These are phyloP conservation scores for Condylostylus longicornis DNA, from an alignment of 1,140 invertebrate genomes.

Conservation along the genomic window DNA sequence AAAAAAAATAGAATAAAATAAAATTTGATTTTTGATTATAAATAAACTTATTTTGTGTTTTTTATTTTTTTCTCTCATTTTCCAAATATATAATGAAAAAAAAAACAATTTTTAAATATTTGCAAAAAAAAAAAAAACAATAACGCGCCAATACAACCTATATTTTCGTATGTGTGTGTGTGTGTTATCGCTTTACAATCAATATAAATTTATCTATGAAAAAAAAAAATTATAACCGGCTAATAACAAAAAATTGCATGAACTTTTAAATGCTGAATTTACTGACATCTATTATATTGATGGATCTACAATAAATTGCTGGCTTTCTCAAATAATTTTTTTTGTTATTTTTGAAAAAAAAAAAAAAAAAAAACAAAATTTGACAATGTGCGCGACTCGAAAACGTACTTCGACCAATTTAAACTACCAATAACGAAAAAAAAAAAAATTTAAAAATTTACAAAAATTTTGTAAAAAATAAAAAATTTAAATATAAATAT, in stretches of 20 bases:
- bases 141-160: too few species aligned
- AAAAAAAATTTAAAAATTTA: constrained; percentile 3
- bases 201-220: too few species aligned
- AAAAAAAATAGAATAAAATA: background rate
- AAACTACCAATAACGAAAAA: background rate
- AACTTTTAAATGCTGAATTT: too few species aligned
- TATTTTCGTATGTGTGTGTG: too few species aligned
- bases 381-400: constrained; percentile 1
- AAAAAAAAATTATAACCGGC: too few species aligned
- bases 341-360: constrained; percentile 9
- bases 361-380: constrained; percentile 6
- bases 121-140: too few species aligned
- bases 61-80: constrained; percentile 11
- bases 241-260: too few species aligned
- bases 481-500: too few species aligned
- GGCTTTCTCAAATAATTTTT: constrained; percentile 4
- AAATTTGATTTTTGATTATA: constrained; percentile 1
- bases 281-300: too few species aligned
- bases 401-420: constrained; percentile 6
- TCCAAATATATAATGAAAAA: background rate
- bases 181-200: too few species aligned
- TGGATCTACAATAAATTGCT: constrained; percentile 1
- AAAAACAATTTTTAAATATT: too few species aligned
- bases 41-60: constrained; percentile 8
- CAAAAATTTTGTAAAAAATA: constrained; percentile 2